Base-by-base conservation (phyloP, 1,140 invertebrate genomes). In the Zaprionus nigranus region DNA sequence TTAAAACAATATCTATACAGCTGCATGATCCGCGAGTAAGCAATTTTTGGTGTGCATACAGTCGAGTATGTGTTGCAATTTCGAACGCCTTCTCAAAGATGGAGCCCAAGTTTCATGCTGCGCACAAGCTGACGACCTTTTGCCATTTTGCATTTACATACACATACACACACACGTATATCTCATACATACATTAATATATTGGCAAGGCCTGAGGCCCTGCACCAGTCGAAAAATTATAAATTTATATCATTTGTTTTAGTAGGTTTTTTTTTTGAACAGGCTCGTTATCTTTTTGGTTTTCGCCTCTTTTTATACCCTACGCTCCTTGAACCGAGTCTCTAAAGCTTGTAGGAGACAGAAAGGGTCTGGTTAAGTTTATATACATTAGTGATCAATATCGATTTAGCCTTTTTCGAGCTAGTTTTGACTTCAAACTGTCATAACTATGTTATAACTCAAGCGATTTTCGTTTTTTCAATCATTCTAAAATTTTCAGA, bases 171-270 rank as follows among this genome's bases (percentile, higher is more conserved):
- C n/a, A 40, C 12, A 61, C 15, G 54, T n/a, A 11, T 11, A 30
- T 17, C 43, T 57, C 13, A 11, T 40, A 58, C 7, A 34, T 34
- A 17, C 43, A 30, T 30, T 22, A 38, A 63, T 61, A 60, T 65
- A 79, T 82, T 72, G 82, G 75, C 67, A 82, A 70, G 54, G 80
- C 83, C 78, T 71, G 60, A 5, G 57, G 58, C 61, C 60, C 83
- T 65, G 81, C 61, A 65, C 61, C 78, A 78, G 62, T 69, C 36
- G 36, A 65, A 80, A 75, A 82, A 82, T 77, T 82, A 82, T 80
- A 87, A 83, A 88, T 84, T 87, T 84, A 87, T 88, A 87, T 88
- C 81, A 87, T 81, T 88, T 87, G 54, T 82, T 83, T 79, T 75
- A 34, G 56, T 30, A 40, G 30, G 46, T 49, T 24, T 75, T 67